Conservation (phyloP, 2,888 invertebrate genomes). For the Salpingus planirostris region DNA sequence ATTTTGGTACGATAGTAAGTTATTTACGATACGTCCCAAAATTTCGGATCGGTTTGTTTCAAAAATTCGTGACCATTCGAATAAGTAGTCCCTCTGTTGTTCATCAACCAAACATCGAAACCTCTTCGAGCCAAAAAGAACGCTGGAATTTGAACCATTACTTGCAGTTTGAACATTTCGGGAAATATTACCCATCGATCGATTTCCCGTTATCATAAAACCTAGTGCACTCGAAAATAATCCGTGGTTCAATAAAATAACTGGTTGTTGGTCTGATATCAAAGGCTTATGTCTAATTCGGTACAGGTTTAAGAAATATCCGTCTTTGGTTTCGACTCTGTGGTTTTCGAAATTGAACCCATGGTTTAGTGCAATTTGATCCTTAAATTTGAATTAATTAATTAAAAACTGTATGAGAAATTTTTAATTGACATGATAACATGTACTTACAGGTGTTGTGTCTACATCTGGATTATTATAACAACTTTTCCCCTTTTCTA, state of each 20-base stretch:
- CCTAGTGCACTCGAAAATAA: slow-evolving; percentile 1
- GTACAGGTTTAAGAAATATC: slow-evolving; percentile 57
- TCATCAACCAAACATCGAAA: slow-evolving; percentile 4
- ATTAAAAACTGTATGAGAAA: too few relatives aligned
- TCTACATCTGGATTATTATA: too few relatives aligned
- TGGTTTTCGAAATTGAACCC: slow-evolving; percentile 62
- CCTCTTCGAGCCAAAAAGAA: slow-evolving; percentile 3
- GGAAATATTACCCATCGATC: slow-evolving; percentile 2
- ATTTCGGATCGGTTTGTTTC: neutral
- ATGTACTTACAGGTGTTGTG: too few relatives aligned
- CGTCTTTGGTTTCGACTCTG: slow-evolving; percentile 62
- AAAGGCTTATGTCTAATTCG: slow-evolving; percentile 8
- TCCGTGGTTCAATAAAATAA: slow-evolving; percentile 5
- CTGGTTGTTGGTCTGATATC: neutral
- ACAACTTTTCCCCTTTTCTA: too few relatives aligned
- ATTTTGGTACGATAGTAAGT: too few relatives aligned
- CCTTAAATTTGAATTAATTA: slow-evolving; percentile 33
- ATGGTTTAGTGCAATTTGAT: slow-evolving; percentile 42
- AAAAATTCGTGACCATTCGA: neutral
- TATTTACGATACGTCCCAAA: slow-evolving; percentile 6
- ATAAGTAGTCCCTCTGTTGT: slow-evolving; percentile 1
- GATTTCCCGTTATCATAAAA: slow-evolving; percentile 3
- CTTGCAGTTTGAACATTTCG: neutral
- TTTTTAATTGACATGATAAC: too few relatives aligned
- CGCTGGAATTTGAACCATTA: slow-evolving; percentile 1